Conservation (phyloP, 92 coral and sea anemone species). For the Porites divaricata region DNA sequence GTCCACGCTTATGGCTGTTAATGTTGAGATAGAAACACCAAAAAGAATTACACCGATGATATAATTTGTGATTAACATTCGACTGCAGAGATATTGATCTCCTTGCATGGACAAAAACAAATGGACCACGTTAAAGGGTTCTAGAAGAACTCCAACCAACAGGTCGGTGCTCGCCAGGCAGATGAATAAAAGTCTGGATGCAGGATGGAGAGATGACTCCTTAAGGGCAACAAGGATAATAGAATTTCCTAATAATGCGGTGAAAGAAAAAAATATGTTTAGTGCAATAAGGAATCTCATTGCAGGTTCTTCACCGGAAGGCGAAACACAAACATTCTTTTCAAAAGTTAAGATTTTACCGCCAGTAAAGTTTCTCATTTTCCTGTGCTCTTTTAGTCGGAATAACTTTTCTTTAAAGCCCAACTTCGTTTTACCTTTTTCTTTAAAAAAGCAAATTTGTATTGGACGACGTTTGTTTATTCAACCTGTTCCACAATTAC, state of each 20-base stretch:
- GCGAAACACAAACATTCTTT: neutral
- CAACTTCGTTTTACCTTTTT: no score
- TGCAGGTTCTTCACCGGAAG: neutral
- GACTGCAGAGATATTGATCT: neutral
- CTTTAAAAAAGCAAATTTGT: neutral
- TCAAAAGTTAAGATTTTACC: neutral
- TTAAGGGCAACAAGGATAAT: constrained; percentile 18
- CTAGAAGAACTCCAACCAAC: constrained; percentile 7
- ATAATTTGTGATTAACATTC: neutral
- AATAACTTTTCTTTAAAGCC: neutral
- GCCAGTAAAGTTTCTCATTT: neutral
- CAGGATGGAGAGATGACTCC: constrained; percentile 2
- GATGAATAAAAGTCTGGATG: constrained; percentile 22
- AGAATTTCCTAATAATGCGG: constrained; percentile 10
- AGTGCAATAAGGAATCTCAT: neutral
- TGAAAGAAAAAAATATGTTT: neutral
- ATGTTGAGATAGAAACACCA: constrained; percentile 7
- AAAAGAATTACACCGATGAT: neutral
- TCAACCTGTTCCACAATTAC: neutral
- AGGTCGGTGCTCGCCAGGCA: constrained; percentile 20
- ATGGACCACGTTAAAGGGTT: neutral
- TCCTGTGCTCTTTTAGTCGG: no score
- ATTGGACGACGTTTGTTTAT: neutral
- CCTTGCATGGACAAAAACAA: neutral
- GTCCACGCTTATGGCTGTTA: constrained; percentile 15